Base-by-base conservation (phyloP, 1,140 invertebrate genomes). In the Bombyx mori region DNA sequence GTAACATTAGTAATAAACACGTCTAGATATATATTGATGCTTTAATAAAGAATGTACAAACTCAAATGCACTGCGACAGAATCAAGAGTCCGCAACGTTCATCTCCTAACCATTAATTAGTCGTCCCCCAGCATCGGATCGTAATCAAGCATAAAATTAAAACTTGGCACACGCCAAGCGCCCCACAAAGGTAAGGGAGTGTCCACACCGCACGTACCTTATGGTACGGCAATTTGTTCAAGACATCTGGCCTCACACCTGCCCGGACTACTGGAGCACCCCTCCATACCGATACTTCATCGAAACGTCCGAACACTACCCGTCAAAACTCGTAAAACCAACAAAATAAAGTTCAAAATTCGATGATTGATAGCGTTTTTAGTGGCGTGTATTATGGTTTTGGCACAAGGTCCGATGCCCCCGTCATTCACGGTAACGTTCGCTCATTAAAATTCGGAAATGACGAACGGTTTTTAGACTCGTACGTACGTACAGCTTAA, bases 81-180 rank as follows among this genome's bases (percentile, higher is more conserved):
- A 54, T 60, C 54, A 59, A 59, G 55, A 55, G 18, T 71, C 74
- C 66, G 69, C 61, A 68, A 62, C 68, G 69, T 78, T 72, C 72
- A 78, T 79, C 81, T 82, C 72, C 71, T 73, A 80, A 77, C 73
- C 73, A 79, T 86, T 83, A 81, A 86, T 83, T 86, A 86, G 80
- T 77, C 73, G 71, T 69, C 68, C 78, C 71, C 73, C 71, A 68
- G 57, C 57, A 77, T 73, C 77, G 66, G 68, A 65, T 69, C 68
- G 76, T 86, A 86, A 86, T 86, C 83, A 86, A 83, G 80, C 83
- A 85, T 86, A 86, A 86, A 86, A 86, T 86, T 86, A 86, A 86
- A 84, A 72, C 77, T 81, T 81, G 83, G 83, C 83, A 86, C 82
- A 85, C 83, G 81, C 77, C 81, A 77, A 77, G 75, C 74, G 60